Base-by-base conservation (phyloP, 2,113 vertebrate genomes). In the Centrocercus urophasianus region DNA sequence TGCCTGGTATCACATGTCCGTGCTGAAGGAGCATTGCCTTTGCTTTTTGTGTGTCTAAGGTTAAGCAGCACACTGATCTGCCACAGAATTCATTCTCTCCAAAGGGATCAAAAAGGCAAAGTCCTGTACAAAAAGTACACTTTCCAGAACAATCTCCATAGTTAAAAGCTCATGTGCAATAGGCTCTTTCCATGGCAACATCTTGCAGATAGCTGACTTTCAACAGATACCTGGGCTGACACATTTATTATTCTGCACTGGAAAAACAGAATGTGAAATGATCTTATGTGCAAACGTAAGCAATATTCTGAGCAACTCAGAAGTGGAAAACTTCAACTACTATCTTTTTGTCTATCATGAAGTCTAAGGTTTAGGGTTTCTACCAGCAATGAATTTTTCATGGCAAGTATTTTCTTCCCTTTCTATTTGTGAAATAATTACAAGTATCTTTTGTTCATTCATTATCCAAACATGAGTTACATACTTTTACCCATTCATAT, bases 141-240 rank as follows among this genome's bases (percentile, higher is more conserved):
- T 69, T 61, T 76, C 40, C 43, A 84, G 84, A 90, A 47, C 40
- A 69, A 40, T 42, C 56, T 66, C 45, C 43, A 45, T 28, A 73
- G 56, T 61, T 61, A 67, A 89, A 91, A 80, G 2, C 17, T 86
- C n/a, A 60, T 47, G 30, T 76, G 78, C 28, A 85, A 27, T 10
- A 36, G 28, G 13, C 4, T 64, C 56, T 77, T 92, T 60, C 63
- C 71, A 52, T 83, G 34, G 79, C 45, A 91, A 78, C 38, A 67
- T 57, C 85, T 88, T 52, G 57, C 75, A 93, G 85, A 86, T 57
- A 88, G 61, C 12, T 95, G 72, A 77, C 83, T 93, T 93, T 95
- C 79, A 74, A 60, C 45, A 71, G 71, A 74, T 85, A 52, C 80
- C 60, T 65, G 76, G 61, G 69, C 72, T 91, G 72, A 91, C 42